Conservation (phyloP, 2,888 invertebrate genomes). For the Psylliodes chrysocephalus region DNA sequence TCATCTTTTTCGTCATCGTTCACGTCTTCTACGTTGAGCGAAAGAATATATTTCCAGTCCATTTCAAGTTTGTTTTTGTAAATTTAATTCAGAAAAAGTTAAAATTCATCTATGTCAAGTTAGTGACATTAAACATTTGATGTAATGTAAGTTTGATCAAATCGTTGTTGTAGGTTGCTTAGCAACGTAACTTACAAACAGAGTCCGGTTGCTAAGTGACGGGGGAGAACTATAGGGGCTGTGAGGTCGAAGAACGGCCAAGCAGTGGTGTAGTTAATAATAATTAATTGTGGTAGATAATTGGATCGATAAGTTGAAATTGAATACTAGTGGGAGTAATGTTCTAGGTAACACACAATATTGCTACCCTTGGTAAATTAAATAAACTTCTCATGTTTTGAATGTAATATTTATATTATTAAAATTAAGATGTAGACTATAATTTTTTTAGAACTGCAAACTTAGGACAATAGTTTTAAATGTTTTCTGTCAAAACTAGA, state of each 20-base stretch:
- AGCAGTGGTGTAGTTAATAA: not conserved
- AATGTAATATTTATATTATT: too few species aligned
- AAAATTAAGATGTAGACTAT: too few species aligned
- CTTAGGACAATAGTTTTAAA: too few species aligned
- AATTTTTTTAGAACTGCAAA: too few species aligned
- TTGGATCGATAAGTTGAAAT: too few species aligned
- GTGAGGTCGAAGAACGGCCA: too few species aligned
- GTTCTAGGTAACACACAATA: too few species aligned
- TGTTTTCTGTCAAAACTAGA: too few species aligned
- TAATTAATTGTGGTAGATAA: too few species aligned
- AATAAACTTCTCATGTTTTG: too few species aligned
- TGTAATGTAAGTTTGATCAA: not conserved
- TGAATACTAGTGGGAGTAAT: too few species aligned
- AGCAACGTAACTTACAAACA: not conserved
- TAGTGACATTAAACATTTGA: not conserved
- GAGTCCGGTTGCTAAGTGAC: not conserved
- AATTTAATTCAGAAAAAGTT: not conserved
- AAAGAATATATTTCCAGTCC: conserved; percentile 71
- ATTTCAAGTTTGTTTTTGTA: conserved; percentile 55
- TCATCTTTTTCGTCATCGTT: conserved; percentile 73
- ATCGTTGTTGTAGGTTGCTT: not conserved
- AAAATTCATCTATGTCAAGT: not conserved
- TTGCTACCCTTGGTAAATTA: too few species aligned
- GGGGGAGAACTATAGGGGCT: not conserved
- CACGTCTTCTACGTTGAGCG: conserved; percentile 68